Base-by-base conservation (phyloP, 2,888 invertebrate genomes). In the Lasioglossum oenotherae region DNA sequence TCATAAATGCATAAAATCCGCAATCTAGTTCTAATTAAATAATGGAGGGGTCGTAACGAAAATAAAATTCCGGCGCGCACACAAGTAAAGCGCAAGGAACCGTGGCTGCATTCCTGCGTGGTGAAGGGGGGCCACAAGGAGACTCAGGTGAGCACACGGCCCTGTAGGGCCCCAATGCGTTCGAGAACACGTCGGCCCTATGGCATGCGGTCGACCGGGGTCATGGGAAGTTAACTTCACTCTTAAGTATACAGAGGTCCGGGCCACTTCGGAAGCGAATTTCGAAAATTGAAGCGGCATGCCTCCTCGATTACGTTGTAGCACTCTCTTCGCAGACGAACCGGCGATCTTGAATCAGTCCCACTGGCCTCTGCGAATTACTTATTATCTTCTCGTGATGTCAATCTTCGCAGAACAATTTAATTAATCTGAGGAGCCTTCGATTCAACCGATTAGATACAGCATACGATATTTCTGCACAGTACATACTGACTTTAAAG, bases 191-290 rank as follows among this genome's bases (percentile, higher is more conserved):
- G 91, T 90, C 88, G 89, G 87, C 82, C 88, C 91, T 89, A 81
- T 87, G 90, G 92, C 89, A 89, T 88, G 88, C 89, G 87, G 85
- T 78, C 88, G 81, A 85, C 84, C 80, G 82, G 89, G 92, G 90
- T 92, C 93, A 91, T 89, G 90, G 89, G 86, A 92, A 91, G 90
- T 92, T 90, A 89, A 91, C 90, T 91, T 64, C 71, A 71, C 38
- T 23, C 49, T 74, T 67, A 67, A 74, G 41, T 60, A 44, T 57
- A 73, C 72, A 60, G 60, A 87, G 88, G 82, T 86, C 69, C 77
- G 81, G 77, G 77, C 79, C 84, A 84, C 82, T 85, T 84, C 83
- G 75, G 81, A 86, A 82, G 84, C 74, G 73, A 84, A 85, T 79
- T 79, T 80, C 74, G 72, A 84, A 85, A 90, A 88, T 77, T 74